Evolutionary conservation across 2,113 vertebrate genomes (phyloP).

Genomic region (Rallus limicola): DNA sequence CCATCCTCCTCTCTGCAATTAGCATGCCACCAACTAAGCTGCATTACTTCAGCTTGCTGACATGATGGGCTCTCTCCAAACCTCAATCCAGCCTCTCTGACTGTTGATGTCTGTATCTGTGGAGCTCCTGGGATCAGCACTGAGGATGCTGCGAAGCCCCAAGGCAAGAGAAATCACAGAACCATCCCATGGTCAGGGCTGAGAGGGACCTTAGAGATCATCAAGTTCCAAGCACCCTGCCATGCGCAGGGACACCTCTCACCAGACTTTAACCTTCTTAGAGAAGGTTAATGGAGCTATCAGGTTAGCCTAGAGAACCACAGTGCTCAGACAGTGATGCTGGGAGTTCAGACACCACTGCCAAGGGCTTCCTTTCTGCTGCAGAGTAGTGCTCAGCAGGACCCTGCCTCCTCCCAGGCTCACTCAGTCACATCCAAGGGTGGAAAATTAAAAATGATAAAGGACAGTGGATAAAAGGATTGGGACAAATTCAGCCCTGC

Average conservation of each 20-base stretch:
- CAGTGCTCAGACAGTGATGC: not conserved
- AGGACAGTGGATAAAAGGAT: not conserved
- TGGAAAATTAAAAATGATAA: not conserved
- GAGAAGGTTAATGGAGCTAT: not conserved
- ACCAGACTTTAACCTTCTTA: not conserved
- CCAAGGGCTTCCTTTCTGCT: not conserved
- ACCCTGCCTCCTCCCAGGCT: not conserved
- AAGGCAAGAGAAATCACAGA: not conserved
- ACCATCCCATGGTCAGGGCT: too few species aligned
- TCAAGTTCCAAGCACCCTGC: too few species aligned
- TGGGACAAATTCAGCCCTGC: too few species aligned
- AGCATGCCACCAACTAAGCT: not conserved
- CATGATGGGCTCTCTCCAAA: not conserved
- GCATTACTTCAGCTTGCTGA: not conserved
- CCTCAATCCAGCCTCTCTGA: not conserved
- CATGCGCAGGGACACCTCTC: too few species aligned
- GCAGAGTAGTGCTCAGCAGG: not conserved
- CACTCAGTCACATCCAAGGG: not conserved
- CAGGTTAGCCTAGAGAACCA: not conserved
- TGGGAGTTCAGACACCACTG: not conserved
- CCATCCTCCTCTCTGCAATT: not conserved
- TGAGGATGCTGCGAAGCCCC: not conserved
- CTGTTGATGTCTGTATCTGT: rapidly evolving
- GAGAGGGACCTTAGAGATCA: too few species aligned
- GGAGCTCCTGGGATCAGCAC: not conserved